These are phyloP conservation scores for Teleogryllus oceanicus DNA, from an alignment of 2,888 invertebrate species.

Conservation along the genomic window DNA sequence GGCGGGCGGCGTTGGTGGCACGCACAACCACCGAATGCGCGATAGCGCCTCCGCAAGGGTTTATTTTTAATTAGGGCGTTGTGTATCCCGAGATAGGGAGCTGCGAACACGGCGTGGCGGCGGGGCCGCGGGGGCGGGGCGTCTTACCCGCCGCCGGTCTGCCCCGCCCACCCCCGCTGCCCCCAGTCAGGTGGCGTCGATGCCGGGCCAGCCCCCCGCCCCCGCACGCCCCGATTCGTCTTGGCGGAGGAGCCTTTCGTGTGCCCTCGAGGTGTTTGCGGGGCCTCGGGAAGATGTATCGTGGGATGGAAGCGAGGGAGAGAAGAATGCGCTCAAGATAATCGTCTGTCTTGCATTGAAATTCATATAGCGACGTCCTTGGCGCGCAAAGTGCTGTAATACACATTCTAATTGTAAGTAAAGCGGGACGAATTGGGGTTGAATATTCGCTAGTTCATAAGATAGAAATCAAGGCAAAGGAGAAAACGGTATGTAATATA, in stretches of 20 bases:
- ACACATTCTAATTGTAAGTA: not conserved
- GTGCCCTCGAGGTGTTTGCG: not conserved
- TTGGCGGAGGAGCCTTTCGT: conserved; percentile 26
- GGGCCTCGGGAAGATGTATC: conserved; percentile 12
- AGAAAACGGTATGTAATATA: too few species aligned
- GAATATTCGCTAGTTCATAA: too few species aligned
- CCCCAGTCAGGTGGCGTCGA: not conserved
- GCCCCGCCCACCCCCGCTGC: conserved; percentile 12
- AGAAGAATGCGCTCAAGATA: not conserved
- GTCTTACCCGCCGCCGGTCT: not conserved
- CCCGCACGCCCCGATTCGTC: not conserved
- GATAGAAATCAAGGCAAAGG: too few species aligned
- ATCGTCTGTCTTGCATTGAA: too few species aligned
- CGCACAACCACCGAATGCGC: conserved; percentile 27
- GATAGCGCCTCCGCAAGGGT: conserved; percentile 35
- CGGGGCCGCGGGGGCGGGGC: not conserved
- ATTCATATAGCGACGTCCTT: not conserved
- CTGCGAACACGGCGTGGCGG: conserved; percentile 25
- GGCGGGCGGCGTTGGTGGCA: not conserved
- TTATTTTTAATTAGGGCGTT: conserved; percentile 37
- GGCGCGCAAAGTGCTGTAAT: not conserved
- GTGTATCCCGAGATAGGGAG: conserved; percentile 35
- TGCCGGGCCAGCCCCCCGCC: conserved; percentile 28
- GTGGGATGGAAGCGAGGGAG: conserved; percentile 5
- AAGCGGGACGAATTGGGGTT: too few species aligned